Percentiles rank a stretch among this genome's conserved stretches.
Evolutionary conservation across 2,113 vertebrate species (phyloP).

Genomic region (Carassius auratus): DNA sequence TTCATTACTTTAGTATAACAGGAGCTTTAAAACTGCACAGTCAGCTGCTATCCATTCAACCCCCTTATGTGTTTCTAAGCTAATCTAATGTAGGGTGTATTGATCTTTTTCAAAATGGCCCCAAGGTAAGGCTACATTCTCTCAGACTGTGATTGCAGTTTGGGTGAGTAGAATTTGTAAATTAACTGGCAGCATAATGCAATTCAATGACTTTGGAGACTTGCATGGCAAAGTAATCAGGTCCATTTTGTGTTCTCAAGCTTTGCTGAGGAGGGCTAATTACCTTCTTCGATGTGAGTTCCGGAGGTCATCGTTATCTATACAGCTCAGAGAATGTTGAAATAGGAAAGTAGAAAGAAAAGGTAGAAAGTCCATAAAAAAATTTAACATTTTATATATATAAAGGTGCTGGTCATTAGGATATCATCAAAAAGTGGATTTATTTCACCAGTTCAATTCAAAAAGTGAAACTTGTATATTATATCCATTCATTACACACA

Average conservation of each 20-base stretch:
- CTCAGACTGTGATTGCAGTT: neutral
- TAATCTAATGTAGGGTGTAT: slow-evolving; percentile 20
- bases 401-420: too few relatives aligned
- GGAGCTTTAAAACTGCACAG: slow-evolving; percentile 15
- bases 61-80: neutral
- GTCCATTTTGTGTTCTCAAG: slow-evolving; percentile 14
- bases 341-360: neutral
- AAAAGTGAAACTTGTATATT: too few relatives aligned
- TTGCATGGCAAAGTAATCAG: neutral
- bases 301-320: neutral
- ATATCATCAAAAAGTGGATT: too few relatives aligned
- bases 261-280: neutral
- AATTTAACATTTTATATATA: neutral
- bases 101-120: slow-evolving; percentile 18
- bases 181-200: neutral
- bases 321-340: neutral
- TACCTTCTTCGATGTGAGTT: neutral
- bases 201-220: slow-evolving; percentile 9
- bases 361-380: neutral
- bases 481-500: too few relatives aligned
- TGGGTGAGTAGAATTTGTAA: slow-evolving; percentile 3
- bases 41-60: neutral
- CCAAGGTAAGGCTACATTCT: neutral
- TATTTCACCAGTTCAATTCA: too few relatives aligned
- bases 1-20: slow-evolving; percentile 50